Base-by-base conservation (phyloP, 2,888 invertebrate genomes). In the Poecilobothrus nobilitatus region DNA sequence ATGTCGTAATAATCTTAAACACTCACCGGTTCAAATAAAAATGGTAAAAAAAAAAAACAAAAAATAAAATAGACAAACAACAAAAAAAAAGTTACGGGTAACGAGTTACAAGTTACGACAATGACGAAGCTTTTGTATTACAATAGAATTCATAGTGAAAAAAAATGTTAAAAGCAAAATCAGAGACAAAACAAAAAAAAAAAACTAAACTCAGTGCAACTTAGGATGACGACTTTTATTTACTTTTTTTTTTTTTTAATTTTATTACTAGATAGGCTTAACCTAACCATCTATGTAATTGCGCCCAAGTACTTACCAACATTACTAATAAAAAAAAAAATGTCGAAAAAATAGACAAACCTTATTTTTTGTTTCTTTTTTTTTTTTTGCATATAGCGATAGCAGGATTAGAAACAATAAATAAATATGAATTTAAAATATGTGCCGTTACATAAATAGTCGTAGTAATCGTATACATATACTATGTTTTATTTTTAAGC, bases 71-170 rank as follows among this genome's bases (percentile, higher is more conserved):
- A 15, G 44, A 44, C 3, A 12, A 44, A 44, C 3, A 44, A 44
- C 8, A 15, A 15, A 3, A 53, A 53, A 12, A 18, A 53, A 53
- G 15, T 15, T 41, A 53, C 9, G 53, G 15, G 53, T 53, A 18
- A 53, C 53, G n/a, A 53, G 53, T 53, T 53, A 53, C 53, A 53
- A 53, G 53, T 53, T 53, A 53, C 53, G 53, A 53, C 53, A 53
- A 18, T n/a, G 53, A 53, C 18, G 53, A 53, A 37, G 37, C 37
- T 37, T 37, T 37, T 37, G 8, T 37, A 53, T 15, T 15, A n/a
- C 53, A 53, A 53, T 53, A 53, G 53, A 53, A 53, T 15, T 53
- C 15, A n/a, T n/a, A 4, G 53, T 41, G 7, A 5, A 41, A 41
- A 41, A 41, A 41, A 9, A n/a, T n/a, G n/a, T n/a, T n/a, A n/a